phyloP scores from a whole-genome alignment of 2,113 vertebrate species.

The Ciconia boyciana region DNA sequence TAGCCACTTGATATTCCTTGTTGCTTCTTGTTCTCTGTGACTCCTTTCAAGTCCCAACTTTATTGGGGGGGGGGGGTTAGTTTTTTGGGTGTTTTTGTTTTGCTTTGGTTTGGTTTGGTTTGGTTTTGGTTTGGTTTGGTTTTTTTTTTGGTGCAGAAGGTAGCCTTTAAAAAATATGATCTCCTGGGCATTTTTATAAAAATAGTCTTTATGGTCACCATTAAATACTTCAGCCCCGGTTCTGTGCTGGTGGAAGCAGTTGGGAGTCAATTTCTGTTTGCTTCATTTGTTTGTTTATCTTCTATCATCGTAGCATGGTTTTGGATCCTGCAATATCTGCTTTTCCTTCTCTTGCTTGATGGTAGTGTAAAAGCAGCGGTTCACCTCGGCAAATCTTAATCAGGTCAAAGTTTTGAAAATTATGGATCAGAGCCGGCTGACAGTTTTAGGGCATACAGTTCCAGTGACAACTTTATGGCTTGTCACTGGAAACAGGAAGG shows the following conservation, averaged over 20 bases:
- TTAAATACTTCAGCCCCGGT: not conserved
- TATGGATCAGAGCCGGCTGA: not conserved
- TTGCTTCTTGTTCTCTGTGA: not conserved
- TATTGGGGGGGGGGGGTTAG: not conserved
- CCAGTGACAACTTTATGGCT: not conserved
- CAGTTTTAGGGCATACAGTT: not conserved
- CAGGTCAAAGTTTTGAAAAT: not conserved
- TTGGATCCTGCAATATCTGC: not conserved
- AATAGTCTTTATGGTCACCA: not conserved
- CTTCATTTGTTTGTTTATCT: not conserved
- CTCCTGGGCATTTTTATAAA: not conserved
- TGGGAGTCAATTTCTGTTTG: not conserved
- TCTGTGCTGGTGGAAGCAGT: not conserved
- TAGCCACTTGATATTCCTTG: not conserved
- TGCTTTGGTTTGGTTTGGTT: no score
- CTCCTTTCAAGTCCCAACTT: not conserved
- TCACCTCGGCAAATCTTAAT: not conserved
- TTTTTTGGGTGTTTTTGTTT: no score
- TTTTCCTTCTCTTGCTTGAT: not conserved
- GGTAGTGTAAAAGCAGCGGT: not conserved
- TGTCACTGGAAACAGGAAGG: not conserved
- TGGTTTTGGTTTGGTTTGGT: not conserved
- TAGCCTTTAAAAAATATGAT: not conserved
- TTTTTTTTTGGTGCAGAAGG: not conserved
- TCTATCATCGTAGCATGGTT: not conserved